Evolutionary conservation across 2,888 invertebrate genomes (phyloP).

Genomic region (Pachydiplax longipennis): DNA sequence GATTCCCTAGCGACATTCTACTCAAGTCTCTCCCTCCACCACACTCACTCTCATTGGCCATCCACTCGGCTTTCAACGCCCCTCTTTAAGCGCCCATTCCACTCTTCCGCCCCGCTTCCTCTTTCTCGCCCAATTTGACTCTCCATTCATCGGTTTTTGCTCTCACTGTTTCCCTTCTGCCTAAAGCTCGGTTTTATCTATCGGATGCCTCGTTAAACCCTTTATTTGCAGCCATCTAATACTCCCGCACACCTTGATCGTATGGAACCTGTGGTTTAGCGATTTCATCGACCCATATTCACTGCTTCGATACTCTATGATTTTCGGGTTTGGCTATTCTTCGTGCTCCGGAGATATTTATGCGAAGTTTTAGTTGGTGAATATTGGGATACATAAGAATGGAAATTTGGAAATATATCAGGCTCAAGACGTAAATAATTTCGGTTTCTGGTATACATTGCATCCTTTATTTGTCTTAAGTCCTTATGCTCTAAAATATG

Average conservation of each 20-base stretch:
- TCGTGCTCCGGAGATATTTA: too few species aligned
- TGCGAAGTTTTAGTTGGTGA: too few species aligned
- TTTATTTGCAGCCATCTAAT: background rate
- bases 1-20: background rate
- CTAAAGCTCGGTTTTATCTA: background rate
- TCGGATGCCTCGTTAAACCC: background rate
- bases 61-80: background rate
- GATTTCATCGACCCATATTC: background rate
- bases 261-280: too few species aligned
- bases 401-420: too few species aligned
- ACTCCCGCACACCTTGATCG: too few species aligned
- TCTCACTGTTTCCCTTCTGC: background rate
- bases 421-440: too few species aligned
- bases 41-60: background rate
- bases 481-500: too few species aligned
- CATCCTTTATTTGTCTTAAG: too few species aligned
- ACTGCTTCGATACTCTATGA: too few species aligned
- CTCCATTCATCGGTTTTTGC: background rate
- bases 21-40: background rate
- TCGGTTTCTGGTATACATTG: too few species aligned
- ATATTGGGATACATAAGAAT: too few species aligned
- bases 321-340: too few species aligned
- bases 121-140: background rate
- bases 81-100: background rate
- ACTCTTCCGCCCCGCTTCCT: background rate